Percentiles rank a stretch among this genome's conserved stretches.
Conservation (phyloP, 2,113 vertebrate species). For the Redunca redunca region DNA sequence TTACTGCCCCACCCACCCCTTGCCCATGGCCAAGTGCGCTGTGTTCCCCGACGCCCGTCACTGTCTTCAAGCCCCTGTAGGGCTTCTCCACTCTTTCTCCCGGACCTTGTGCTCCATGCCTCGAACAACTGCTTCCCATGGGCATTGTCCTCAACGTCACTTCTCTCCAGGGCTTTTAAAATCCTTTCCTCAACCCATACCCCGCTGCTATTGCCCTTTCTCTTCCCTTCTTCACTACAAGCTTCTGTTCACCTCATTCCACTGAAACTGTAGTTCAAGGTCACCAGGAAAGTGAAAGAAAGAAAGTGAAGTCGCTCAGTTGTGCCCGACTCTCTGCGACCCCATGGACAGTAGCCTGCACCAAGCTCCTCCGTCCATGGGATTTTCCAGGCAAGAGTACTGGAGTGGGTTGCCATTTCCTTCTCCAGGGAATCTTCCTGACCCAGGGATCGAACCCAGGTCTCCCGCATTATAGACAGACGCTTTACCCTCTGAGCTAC, state of each 20-base stretch:
- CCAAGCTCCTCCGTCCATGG: too few species aligned
- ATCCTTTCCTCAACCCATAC: not conserved
- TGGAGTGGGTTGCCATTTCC: too few species aligned
- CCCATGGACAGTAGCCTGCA: too few species aligned
- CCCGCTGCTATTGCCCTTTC: not conserved
- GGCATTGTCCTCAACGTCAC: not conserved
- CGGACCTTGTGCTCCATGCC: not conserved
- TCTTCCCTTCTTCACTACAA: not conserved
- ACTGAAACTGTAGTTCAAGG: not conserved
- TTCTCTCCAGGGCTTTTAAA: not conserved
- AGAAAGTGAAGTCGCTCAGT: too few species aligned
- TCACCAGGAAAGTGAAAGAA: too few species aligned
- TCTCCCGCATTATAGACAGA: too few species aligned
- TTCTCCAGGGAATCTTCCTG: too few species aligned
- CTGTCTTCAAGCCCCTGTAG: not conserved
- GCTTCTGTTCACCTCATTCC: not conserved
- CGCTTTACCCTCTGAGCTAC: too few species aligned
- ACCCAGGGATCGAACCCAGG: too few species aligned
- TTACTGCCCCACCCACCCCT: not conserved
- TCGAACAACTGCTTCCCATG: not conserved
- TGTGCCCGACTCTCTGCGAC: too few species aligned
- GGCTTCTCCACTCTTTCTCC: not conserved
- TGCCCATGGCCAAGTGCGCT: not conserved
- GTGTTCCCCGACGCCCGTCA: accelerated
- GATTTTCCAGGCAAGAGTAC: too few species aligned